A percentile compares a stretch with the other conserved stretches of the same genome.
Evolutionary conservation across 2,797 vertebrate genomes (phyloP).

Genomic region (Sebastes steindachneri): DNA sequence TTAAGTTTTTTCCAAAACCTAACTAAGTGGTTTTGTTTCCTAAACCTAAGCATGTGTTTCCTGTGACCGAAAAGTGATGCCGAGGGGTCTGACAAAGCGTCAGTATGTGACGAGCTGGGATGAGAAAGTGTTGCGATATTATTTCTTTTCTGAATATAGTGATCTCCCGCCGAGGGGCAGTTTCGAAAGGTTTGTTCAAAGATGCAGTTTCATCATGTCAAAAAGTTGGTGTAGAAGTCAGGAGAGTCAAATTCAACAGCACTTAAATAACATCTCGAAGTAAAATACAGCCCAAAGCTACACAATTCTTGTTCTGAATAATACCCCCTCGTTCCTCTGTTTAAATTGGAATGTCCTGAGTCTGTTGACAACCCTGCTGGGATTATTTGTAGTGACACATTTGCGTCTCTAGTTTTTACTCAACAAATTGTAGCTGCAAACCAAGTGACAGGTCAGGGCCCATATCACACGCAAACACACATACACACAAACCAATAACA

Average conservation of each 20-base stretch:
- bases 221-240: background rate
- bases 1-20: background rate
- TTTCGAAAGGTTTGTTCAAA: background rate
- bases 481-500: background rate
- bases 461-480: background rate
- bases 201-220: background rate
- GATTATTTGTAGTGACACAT: slow-evolving; percentile 26
- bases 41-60: background rate
- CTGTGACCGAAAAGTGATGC: background rate
- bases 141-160: background rate
- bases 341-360: slow-evolving; percentile 36
- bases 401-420: slow-evolving; percentile 28
- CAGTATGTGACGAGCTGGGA: no score
- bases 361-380: slow-evolving; percentile 33
- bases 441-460: slow-evolving; percentile 36
- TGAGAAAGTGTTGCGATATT: no score
- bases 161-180: background rate
- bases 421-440: slow-evolving; percentile 33
- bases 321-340: background rate
- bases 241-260: background rate
- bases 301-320: background rate
- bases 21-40: background rate
- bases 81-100: no score
- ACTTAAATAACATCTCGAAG: background rate
- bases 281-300: background rate